Evolutionary conservation across 2,113 vertebrate genomes (phyloP).

Genomic region (Cryptotis parvus): DNA sequence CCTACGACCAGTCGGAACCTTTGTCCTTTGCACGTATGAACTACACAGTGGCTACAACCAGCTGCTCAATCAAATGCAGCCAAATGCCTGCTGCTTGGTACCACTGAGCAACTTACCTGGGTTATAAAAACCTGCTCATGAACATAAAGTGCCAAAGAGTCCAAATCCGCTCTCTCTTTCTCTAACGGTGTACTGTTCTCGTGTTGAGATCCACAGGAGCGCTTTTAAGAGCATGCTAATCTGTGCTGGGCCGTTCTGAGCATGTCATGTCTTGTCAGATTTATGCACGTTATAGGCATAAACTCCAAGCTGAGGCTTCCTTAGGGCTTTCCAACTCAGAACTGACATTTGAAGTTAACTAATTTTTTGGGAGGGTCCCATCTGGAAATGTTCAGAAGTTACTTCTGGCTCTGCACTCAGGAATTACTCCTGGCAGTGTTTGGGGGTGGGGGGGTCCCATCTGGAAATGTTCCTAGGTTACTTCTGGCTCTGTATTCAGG

Average conservation of each 20-base stretch:
- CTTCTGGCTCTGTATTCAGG: no score
- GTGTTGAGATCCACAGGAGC: background rate
- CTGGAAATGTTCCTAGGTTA: no score
- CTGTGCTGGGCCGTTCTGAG: background rate
- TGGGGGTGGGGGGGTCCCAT: no score
- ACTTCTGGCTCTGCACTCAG: no score
- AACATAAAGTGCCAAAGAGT: background rate
- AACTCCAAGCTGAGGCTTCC: background rate
- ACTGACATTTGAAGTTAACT: background rate
- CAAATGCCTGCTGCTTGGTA: background rate
- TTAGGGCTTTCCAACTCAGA: background rate
- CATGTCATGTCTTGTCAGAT: background rate
- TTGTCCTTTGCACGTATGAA: background rate
- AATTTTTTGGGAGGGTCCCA: background rate
- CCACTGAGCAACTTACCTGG: background rate
- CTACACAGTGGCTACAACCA: background rate
- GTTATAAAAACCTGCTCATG: background rate
- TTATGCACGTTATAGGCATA: background rate
- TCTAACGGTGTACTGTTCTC: background rate
- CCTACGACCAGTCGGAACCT: background rate
- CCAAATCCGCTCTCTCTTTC: background rate
- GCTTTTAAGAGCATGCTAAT: background rate
- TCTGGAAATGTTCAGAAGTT: no score
- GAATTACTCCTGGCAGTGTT: no score
- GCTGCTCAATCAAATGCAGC: background rate